A percentile compares a stretch with the other conserved stretches of the same genome.
Evolutionary conservation across 2,888 invertebrate genomes (phyloP).

Genomic region (Epirrhoe tristata): DNA sequence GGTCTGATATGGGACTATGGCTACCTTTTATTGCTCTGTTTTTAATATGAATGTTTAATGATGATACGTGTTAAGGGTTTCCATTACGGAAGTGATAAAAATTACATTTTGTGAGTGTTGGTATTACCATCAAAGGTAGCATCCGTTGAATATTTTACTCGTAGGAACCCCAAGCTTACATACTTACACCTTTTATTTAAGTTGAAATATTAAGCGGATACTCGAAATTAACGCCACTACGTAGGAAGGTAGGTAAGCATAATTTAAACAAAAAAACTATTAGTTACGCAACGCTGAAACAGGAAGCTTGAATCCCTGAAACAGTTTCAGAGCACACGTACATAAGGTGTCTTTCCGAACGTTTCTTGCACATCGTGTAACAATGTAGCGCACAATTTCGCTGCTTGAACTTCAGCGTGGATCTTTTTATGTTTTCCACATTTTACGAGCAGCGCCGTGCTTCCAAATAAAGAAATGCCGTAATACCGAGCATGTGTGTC

Average conservation of each 20-base stretch:
- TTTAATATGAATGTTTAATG: constrained; percentile 44
- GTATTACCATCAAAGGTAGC: constrained; percentile 18
- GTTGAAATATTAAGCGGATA: neutral
- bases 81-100: constrained; percentile 36
- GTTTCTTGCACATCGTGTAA: constrained; percentile 22
- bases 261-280: constrained; percentile 4
- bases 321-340: constrained; percentile 3
- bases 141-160: constrained; percentile 6
- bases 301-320: neutral
- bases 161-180: neutral
- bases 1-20: constrained; percentile 45
- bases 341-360: constrained; percentile 9
- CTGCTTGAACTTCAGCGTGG: constrained; percentile 24
- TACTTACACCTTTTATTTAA: neutral
- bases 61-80: constrained; percentile 33
- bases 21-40: constrained; percentile 47
- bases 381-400: constrained; percentile 27
- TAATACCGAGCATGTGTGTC: constrained; percentile 13
- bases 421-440: constrained; percentile 31
- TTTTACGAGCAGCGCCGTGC: constrained; percentile 28
- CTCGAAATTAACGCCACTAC: neutral
- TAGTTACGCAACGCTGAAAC: neutral
- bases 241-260: too few relatives aligned
- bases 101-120: constrained; percentile 28
- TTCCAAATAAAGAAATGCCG: constrained; percentile 29